These are phyloP conservation scores for Zoanthus sociatus DNA, from an alignment of 92 coral and sea anemone genomes.

Conservation along the genomic window DNA sequence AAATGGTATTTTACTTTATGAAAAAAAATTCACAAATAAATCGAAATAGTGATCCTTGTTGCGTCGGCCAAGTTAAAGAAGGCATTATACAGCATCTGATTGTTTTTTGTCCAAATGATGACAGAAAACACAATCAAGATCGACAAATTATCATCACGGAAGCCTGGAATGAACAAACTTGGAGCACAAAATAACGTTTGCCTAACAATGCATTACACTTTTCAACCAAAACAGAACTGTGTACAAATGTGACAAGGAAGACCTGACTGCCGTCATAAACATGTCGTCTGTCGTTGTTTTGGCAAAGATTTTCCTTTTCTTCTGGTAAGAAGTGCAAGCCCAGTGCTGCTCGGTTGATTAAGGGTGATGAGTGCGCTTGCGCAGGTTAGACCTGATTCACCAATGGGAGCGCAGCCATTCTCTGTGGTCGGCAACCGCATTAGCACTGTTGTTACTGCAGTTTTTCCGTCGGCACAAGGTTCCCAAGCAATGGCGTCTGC, in stretches of 20 bases:
- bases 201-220: not conserved
- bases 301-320: not conserved
- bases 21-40: too few relatives aligned
- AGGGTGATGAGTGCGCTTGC: conserved; percentile 32
- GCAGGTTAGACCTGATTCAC: conserved; percentile 31
- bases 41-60: too few relatives aligned
- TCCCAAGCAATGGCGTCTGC: conserved; percentile 27
- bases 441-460: conserved; percentile 24
- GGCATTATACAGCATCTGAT: too few relatives aligned
- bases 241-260: not conserved
- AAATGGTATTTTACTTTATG: too few relatives aligned
- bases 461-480: conserved; percentile 17
- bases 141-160: too few relatives aligned
- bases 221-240: not conserved
- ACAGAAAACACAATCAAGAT: too few relatives aligned
- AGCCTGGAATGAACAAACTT: too few relatives aligned
- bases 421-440: conserved; percentile 13
- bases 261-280: conserved; percentile 22
- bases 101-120: too few relatives aligned
- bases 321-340: not conserved
- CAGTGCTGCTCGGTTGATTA: not conserved
- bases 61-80: too few relatives aligned
- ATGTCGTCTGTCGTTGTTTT: conserved; percentile 12
- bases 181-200: not conserved
- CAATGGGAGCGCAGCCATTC: conserved; percentile 36